Conservation (phyloP, 2,113 vertebrate species). For the Malurus melanocephalus region DNA sequence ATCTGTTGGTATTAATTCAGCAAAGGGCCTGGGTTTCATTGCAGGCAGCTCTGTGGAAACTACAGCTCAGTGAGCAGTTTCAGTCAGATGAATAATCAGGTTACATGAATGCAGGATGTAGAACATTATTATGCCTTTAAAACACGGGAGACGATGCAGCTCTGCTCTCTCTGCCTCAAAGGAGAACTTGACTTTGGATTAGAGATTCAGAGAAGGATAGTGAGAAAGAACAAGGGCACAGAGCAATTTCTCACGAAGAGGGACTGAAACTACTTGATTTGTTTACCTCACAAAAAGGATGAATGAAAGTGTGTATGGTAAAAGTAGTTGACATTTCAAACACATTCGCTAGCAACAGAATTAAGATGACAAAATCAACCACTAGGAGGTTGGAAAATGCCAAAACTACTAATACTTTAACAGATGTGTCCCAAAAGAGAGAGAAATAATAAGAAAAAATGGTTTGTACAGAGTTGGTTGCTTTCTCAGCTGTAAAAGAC, state of each 20-base stretch:
- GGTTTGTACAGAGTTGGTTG: neutral
- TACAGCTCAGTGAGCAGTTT: neutral
- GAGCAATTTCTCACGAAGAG: neutral
- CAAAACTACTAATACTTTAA: neutral
- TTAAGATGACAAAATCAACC: neutral
- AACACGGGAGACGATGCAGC: neutral
- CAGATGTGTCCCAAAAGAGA: neutral
- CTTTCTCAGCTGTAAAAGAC: neutral
- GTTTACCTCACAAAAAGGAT: neutral
- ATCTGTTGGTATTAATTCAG: neutral
- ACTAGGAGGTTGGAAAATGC: neutral
- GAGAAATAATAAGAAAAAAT: neutral
- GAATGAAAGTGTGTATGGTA: neutral
- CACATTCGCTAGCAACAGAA: neutral
- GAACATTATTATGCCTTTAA: neutral
- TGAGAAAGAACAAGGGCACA: neutral
- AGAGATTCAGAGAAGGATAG: neutral
- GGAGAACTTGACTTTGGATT: neutral
- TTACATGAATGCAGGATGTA: neutral
- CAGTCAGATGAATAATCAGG: neutral
- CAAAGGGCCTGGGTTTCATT: neutral
- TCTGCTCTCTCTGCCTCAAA: neutral
- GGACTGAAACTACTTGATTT: neutral
- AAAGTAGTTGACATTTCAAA: neutral
- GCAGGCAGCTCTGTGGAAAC: neutral